Percentiles rank a stretch among this genome's conserved stretches.
phyloP scores from a whole-genome alignment of 2,888 invertebrate genomes.

The Rotaria sp. region DNA sequence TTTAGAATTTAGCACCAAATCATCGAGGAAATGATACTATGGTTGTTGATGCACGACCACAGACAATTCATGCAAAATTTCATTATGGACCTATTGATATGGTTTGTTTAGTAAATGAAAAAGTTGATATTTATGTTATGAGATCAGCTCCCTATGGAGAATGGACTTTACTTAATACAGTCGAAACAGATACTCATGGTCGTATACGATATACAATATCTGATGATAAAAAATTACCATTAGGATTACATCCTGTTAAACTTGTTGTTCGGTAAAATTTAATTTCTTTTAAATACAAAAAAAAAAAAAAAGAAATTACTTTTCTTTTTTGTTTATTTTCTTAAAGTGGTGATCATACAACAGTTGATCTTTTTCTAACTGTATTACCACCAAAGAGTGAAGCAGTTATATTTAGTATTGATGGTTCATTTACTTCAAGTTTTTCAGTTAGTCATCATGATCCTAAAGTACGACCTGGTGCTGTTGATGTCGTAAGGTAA shows the following conservation, averaged over 20 bases:
- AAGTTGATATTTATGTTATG: constrained; percentile 83
- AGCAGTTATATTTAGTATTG: constrained; percentile 95
- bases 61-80: constrained; percentile 80
- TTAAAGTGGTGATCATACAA: constrained; percentile 78
- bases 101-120: constrained; percentile 74
- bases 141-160: constrained; percentile 72
- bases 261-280: constrained; percentile 61
- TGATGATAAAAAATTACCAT: constrained; percentile 74
- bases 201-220: constrained; percentile 75
- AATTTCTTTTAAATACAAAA: background rate
- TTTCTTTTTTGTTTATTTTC: background rate
- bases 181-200: constrained; percentile 87
- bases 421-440: constrained; percentile 95
- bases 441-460: constrained; percentile 91
- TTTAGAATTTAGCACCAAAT: constrained; percentile 84
- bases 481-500: constrained; percentile 77
- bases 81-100: constrained; percentile 98
- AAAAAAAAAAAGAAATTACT: too few species aligned
- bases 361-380: constrained; percentile 84
- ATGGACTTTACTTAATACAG: constrained; percentile 81
- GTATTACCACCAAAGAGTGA: constrained; percentile 92
- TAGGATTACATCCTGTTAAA: constrained; percentile 89
- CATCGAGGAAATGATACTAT: constrained; percentile 98
- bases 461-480: constrained; percentile 90
- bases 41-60: constrained; percentile 78